Percentiles rank a stretch among this genome's conserved stretches.
These are phyloP conservation scores for Nomada fabriciana DNA, from an alignment of 2,888 invertebrate genomes.

Conservation along the genomic window DNA sequence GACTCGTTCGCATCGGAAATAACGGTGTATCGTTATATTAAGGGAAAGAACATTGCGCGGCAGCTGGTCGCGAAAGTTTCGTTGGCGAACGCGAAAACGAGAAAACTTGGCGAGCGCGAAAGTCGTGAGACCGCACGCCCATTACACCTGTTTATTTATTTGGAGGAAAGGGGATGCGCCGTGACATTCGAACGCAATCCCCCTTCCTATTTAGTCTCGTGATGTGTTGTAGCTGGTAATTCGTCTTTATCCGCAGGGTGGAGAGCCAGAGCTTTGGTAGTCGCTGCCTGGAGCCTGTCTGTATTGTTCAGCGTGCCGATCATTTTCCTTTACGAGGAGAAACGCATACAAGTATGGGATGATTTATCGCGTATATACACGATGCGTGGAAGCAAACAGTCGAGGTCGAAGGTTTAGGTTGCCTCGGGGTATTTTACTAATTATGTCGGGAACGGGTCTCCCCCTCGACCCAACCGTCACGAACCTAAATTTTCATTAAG, in stretches of 20 bases:
- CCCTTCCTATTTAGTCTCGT: neutral
- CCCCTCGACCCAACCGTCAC: neutral
- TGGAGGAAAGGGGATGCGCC: neutral
- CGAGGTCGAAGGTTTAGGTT: too few species aligned
- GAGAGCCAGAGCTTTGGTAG: constrained; percentile 91
- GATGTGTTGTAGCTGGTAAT: neutral
- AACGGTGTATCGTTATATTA: neutral
- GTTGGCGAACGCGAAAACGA: constrained; percentile 21
- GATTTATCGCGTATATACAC: neutral
- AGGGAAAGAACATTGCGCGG: neutral
- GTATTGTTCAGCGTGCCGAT: constrained; percentile 93
- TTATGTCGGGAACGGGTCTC: neutral
- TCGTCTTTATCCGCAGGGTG: constrained; percentile 87
- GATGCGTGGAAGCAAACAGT: neutral
- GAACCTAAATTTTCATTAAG: too few species aligned
- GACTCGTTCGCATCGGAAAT: neutral
- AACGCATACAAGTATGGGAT: constrained; percentile 87
- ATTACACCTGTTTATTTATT: constrained; percentile 31
- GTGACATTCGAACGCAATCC: neutral
- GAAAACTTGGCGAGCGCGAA: constrained; percentile 40
- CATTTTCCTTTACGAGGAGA: constrained; percentile 92
- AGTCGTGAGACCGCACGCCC: constrained; percentile 27
- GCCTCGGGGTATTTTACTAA: neutral
- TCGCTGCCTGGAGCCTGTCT: constrained; percentile 93
- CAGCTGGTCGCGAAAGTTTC: constrained; percentile 52